Evolutionary conservation across 1,140 invertebrate genomes (phyloP), one percentile per base, ranked within the genome.

Genomic region (Arion vulgaris): DNA sequence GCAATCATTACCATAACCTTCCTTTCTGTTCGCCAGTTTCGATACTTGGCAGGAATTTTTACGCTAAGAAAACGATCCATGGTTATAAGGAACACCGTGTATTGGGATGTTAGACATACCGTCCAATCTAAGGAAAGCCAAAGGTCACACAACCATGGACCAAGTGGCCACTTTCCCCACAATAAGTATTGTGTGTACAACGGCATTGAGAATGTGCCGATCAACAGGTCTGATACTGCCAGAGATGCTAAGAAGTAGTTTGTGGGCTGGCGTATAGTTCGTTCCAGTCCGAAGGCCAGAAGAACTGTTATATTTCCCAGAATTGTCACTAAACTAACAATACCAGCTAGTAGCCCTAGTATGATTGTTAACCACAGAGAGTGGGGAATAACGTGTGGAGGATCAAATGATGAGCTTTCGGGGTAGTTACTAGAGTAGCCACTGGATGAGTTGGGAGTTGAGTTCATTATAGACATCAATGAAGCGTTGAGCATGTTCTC

Each of bases 121-220:
- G 98, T 99, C 93, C 99, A 99, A 93, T 99, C 99, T 28, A 99
- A 96, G 0, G 98, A 98, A 0, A 99, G 94, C 99, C 99, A 99
- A 49, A 99, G 94, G 93, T 99, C 98, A 92, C 99, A 99, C 0
- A 99, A 94, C 80, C 99, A 94, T 23, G 97, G 96, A 32, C 98
- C 98, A 72, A 99, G 94, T 89, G 98, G 96, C 99, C 99, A 99
- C 89, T 97, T 96, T 34, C 97, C 97, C 94, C 96, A 96, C 78
- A 99, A 93, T 62, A 99, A 95, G 93, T 99, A 99, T 71, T 98
- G 95, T 11, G 97, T 98, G 92, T 97, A 98, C 92, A 98, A 98
- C 32, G 97, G 97, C 96, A 99, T 97, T 0, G 93, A 94, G 84
- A 94, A 93, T 9, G 94, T 88, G 95, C 99, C 99, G 92, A 99